These are phyloP conservation scores for Dermatophagoides farinae DNA, from an alignment of 1,140 invertebrate species.

Conservation along the genomic window DNA sequence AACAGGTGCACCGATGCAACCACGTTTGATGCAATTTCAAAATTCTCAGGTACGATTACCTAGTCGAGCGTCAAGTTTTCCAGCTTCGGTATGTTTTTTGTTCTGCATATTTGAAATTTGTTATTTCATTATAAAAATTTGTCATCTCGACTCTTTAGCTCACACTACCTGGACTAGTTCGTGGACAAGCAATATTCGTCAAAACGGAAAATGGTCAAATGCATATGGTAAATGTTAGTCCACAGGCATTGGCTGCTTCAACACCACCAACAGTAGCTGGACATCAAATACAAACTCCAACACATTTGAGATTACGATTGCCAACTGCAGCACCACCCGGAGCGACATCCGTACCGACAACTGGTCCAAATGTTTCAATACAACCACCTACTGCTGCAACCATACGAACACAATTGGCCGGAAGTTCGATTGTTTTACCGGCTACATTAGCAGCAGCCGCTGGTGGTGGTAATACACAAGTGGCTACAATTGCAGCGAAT, in stretches of 20 bases:
- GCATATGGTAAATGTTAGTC: slow-evolving; percentile 65
- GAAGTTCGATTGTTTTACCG: not conserved
- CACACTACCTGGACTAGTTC: slow-evolving; percentile 23
- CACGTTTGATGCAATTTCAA: not conserved
- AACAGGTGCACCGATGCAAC: slow-evolving; percentile 7
- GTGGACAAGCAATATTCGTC: slow-evolving; percentile 52
- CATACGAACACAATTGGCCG: not conserved
- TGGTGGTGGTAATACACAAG: not conserved
- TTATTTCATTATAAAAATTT: not conserved
- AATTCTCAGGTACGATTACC: no score
- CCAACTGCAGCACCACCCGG: slow-evolving; percentile 15
- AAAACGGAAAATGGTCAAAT: slow-evolving; percentile 89
- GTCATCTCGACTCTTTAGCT: not conserved
- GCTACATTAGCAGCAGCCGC: not conserved
- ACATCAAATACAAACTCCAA: slow-evolving; percentile 21
- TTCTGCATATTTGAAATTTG: not conserved
- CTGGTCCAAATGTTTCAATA: not conserved
- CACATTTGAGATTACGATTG: not conserved
- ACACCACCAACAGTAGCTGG: not conserved
- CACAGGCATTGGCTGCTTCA: slow-evolving; percentile 32
- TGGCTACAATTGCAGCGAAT: not conserved
- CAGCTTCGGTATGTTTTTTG: not conserved
- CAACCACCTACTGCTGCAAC: not conserved
- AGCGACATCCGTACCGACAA: slow-evolving; percentile 19
- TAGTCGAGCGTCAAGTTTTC: not conserved